phyloP scores from a whole-genome alignment of 2,797 vertebrate genomes.

The Cuculus canorus region DNA sequence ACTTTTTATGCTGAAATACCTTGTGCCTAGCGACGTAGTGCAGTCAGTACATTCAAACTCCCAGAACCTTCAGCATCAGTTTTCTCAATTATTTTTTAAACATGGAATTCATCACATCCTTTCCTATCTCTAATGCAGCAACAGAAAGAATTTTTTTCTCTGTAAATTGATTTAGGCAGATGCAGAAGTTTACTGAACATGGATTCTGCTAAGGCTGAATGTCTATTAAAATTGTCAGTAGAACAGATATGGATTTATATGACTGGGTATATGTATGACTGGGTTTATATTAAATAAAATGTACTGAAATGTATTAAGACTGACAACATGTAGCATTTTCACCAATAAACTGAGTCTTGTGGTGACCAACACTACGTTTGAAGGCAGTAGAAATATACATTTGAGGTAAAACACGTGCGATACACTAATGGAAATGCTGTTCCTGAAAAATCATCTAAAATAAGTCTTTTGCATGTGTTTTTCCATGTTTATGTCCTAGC shows the following conservation, averaged over 20 bases:
- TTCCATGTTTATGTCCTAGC: not conserved
- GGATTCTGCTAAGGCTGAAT: not conserved
- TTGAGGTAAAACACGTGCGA: not conserved
- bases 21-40: not conserved
- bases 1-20: not conserved
- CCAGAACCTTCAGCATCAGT: not conserved
- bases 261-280: not conserved
- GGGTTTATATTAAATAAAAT: constrained; percentile 40
- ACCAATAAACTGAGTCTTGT: not conserved
- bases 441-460: not conserved
- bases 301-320: not conserved
- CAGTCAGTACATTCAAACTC: not conserved
- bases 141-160: constrained; percentile 5
- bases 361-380: not conserved
- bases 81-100: not conserved
- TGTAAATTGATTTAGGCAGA: constrained; percentile 9
- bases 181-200: not conserved
- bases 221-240: not conserved
- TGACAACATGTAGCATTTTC: not conserved
- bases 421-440: not conserved
- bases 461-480: not conserved
- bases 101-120: not conserved
- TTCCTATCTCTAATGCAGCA: not conserved
- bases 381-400: not conserved
- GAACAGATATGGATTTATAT: not conserved